These are phyloP conservation scores for Sebastes dallii DNA, from an alignment of 2,797 vertebrate species.

Conservation along the genomic window DNA sequence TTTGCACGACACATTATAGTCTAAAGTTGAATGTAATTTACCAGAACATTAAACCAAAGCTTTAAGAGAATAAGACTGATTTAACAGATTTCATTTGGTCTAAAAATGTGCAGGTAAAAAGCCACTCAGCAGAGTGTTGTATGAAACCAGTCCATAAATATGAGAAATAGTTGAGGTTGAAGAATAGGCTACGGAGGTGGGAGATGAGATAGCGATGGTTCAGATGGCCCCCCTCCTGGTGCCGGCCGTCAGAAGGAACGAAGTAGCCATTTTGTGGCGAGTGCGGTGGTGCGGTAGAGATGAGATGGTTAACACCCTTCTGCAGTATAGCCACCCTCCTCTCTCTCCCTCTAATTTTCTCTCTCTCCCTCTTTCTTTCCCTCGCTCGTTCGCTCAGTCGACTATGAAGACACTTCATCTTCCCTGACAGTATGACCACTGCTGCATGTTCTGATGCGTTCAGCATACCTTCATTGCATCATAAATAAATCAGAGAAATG, in stretches of 20 bases:
- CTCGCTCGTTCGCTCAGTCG: conserved; percentile 85
- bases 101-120: conserved; percentile 53
- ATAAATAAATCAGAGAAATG: conserved; percentile 99
- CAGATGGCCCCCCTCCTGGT: conserved; percentile 56
- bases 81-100: conserved; percentile 46
- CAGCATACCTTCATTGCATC: conserved; percentile 98
- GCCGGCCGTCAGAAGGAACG: conserved; percentile 71
- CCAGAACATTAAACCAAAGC: conserved; percentile 46
- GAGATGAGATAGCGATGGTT: conserved; percentile 66
- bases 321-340: conserved; percentile 74
- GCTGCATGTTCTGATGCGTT: conserved; percentile 93
- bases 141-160: conserved; percentile 65
- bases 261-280: conserved; percentile 82
- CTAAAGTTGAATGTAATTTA: conserved; percentile 48
- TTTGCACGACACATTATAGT: conserved; percentile 14
- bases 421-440: conserved; percentile 97
- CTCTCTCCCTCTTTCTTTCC: conserved; percentile 65
- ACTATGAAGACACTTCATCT: conserved; percentile 97
- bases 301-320: conserved; percentile 90
- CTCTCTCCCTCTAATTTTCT: conserved; percentile 73
- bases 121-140: conserved; percentile 49
- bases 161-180: conserved; percentile 72
- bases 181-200: conserved; percentile 64
- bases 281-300: conserved; percentile 81
- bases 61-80: conserved; percentile 24